Base-by-base conservation (phyloP, 2,113 vertebrate species). In the Corythaeola cristata region DNA sequence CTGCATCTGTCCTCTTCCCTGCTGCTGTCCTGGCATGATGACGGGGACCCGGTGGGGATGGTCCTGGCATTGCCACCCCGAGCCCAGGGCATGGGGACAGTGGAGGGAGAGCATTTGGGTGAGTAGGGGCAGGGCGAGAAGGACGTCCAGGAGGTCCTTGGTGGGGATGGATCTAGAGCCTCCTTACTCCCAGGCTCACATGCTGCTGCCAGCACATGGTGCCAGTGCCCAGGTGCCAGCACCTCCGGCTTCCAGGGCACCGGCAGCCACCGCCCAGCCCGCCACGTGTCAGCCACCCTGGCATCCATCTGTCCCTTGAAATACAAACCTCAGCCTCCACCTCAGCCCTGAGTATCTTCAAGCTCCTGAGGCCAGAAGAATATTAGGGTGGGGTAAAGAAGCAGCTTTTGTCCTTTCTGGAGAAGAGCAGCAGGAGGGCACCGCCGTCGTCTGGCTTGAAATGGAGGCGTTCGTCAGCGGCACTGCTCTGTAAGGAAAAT, bases 191-290 rank as follows among this genome's bases (percentile, higher is more conserved):
- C 55, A 28, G 16, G 50, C 53, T 60, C 45, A 18, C 55, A 5
- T 1, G 2, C 4, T 16, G 59, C 11, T 4, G 1, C 5, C 24
- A 35, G 50, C 17, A 2, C n/a, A 9, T 0, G 2, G n/a, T 59
- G 32, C 37, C 52, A 12, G 39, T 32, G 14, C 50, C 32, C 28
- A 16, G 17, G 14, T 10, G 17, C 37, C 62, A 37, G 24, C 76
- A 83, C 21, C 49, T 28, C 47, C 39, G 1, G 1, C 32, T 64
- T 19, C 53, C 62, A 23, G 17, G 53, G 47, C 21, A 11, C 26
- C 5, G 23, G 49, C 24, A 35, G 30, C 6, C 2, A 27, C 28
- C 3, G 4, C 41, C 35, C 44, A n/a, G 49, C 37, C 58, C 56
- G 56, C n/a, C 18, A 3, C 5, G 0, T 2, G 47, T 83, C 47